A percentile compares a stretch with the other conserved stretches of the same genome.
These are phyloP conservation scores for Candoia aspera DNA, from an alignment of 2,113 vertebrate species.

Conservation along the genomic window DNA sequence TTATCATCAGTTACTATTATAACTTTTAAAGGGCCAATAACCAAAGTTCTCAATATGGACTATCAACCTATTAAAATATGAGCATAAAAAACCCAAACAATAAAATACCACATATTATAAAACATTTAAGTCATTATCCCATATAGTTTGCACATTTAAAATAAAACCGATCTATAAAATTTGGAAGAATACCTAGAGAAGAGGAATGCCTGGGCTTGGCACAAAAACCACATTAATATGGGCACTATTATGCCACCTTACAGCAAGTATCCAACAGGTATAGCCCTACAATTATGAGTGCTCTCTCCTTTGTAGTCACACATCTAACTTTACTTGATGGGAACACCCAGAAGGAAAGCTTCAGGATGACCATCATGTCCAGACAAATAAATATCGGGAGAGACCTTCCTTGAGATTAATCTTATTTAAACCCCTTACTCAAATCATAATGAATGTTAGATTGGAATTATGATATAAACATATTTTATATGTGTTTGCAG, in stretches of 20 bases:
- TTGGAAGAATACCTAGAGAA: not conserved
- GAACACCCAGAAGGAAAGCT: not conserved
- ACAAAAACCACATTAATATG: not conserved
- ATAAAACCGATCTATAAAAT: not conserved
- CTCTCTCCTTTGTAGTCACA: not conserved
- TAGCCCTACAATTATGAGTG: not conserved
- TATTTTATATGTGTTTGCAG: not conserved
- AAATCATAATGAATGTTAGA: not conserved
- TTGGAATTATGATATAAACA: not conserved
- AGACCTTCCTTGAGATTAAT: not conserved
- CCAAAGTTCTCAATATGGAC: not conserved
- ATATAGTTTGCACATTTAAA: not conserved
- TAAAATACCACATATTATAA: not conserved
- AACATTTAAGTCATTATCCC: not conserved
- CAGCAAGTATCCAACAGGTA: not conserved
- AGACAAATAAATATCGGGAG: not conserved
- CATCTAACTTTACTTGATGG: not conserved
- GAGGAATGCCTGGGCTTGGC: not conserved
- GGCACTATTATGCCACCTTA: not conserved
- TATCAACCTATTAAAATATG: not conserved
- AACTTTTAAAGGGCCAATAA: not conserved
- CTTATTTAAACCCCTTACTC: not conserved
- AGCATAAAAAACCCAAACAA: not conserved
- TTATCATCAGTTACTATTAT: not conserved
- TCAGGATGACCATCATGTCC: not conserved